These are phyloP conservation scores for Cydia fagiglandana DNA, from an alignment of 1,140 invertebrate species.

Conservation along the genomic window DNA sequence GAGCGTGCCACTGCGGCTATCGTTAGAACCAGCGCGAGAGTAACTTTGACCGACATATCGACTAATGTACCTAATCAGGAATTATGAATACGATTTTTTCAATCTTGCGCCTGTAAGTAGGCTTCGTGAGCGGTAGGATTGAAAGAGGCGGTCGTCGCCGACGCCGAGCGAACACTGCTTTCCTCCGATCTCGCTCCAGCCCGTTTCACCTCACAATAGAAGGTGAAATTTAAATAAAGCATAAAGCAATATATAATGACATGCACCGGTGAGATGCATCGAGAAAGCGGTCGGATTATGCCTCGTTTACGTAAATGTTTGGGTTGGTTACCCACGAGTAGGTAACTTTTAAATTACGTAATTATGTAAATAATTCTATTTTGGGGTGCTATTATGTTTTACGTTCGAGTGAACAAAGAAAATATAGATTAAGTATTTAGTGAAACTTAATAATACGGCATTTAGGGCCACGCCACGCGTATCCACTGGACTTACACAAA, in stretches of 20 bases:
- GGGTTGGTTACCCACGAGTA: constrained; percentile 32
- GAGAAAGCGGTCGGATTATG: constrained; percentile 56
- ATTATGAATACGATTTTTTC: constrained; percentile 42
- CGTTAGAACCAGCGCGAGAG: constrained; percentile 56
- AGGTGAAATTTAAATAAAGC: constrained; percentile 78
- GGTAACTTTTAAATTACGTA: constrained; percentile 7
- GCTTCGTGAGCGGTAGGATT: constrained; percentile 39
- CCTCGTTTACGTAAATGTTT: constrained; percentile 38
- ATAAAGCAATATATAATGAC: constrained; percentile 68
- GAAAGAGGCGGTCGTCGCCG: constrained; percentile 61
- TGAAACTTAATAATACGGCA: no score
- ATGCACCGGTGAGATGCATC: constrained; percentile 71
- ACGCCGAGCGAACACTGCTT: constrained; percentile 63
- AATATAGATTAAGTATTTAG: no score
- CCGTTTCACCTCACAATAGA: constrained; percentile 76
- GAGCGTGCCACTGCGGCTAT: constrained; percentile 49
- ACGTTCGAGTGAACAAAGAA: not conserved
- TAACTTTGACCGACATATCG: constrained; percentile 64
- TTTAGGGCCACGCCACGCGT: no score
- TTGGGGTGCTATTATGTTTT: not conserved
- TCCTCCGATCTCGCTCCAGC: constrained; percentile 58
- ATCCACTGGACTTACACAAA: no score
- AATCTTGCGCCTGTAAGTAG: constrained; percentile 43
- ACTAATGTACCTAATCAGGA: constrained; percentile 23
- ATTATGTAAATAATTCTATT: not conserved